Base-by-base conservation (phyloP, 1,140 invertebrate genomes). In the Ostrea edulis region DNA sequence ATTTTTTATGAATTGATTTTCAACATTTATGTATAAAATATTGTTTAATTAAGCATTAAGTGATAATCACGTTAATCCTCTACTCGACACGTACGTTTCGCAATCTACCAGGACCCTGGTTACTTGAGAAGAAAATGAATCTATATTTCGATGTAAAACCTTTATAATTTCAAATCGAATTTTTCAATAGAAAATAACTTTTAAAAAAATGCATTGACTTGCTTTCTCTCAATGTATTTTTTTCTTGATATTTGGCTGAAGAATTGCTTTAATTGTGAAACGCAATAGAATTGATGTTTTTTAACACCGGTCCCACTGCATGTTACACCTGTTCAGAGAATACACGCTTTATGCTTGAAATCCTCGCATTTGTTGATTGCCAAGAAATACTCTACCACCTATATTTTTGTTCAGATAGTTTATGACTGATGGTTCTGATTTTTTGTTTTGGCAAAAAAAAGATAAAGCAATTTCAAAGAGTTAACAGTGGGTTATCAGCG, bases 201-300 rank as follows among this genome's bases (percentile, higher is more conserved):
- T 62, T 44, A 2, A 44, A 44, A 44, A 44, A 44, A n/a, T n/a
- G 1, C 35, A 44, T 44, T 44, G 35, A 44, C n/a, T 62, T 62
- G n/a, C 55, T n/a, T 77, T 77, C 68, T 77, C 22, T 77, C 29
- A 35, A 77, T 77, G 25, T 25, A 77, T 9, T 77, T 25, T n/a
- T 29, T 29, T 22, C 29, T 77, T 77, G 68, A 77, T 29, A 44
- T 14, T 29, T 35, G 35, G 68, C 68, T 29, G 25, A 77, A 14
- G 68, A 8, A 12, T 77, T 77, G 25, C 68, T 77, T 77, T 25
- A 77, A 29, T 77, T 77, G 29, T 14, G 68, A 77, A 77, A 77
- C 68, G 68, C 68, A 25, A 77, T 77, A 77, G 68, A 77, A 77
- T 77, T 77, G 68, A 77, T 77, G 68, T 77, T 77, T 35, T 25